Evolutionary conservation across 2,113 vertebrate species (phyloP), one percentile per base, ranked within the genome.

Genomic region (Tursiops truncatus): DNA sequence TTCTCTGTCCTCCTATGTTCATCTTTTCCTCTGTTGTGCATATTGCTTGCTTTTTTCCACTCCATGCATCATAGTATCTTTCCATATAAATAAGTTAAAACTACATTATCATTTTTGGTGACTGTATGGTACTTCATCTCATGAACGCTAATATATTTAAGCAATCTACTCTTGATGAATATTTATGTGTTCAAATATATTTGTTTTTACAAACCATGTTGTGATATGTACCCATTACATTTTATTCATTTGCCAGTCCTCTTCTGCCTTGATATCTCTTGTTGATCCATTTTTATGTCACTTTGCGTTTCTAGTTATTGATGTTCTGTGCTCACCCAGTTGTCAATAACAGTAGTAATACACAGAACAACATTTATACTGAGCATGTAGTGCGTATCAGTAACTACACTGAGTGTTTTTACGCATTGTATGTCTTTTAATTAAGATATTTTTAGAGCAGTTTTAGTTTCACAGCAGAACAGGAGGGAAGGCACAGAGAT

Each of bases 181-280:
- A 71, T 87, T 92, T 86, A 67, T 65, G 60, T 89, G 82, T 92
- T 77, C 62, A 97, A 70, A 71, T 96, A n/a, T 20, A 36, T 62
- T 60, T 86, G 36, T 18, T 82, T 76, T 82, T 70, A 44, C 44
- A 28, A 28, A 36, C 60, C 38, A 11, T 50, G 44, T 36, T 77
- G 17, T 80, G 17, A 70, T 62, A 0, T 18, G 23, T 36, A 12
- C 26, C 47, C 38, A 41, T 53, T 25, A 77, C 8, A 67, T 82
- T 53, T 53, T 83, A 67, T 71, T 96, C 26, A 28, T 41, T 53
- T 76, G 36, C 20, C 18, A 50, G 23, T 26, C 36, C 53, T 89
- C 0, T 63, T 17, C 1, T 56, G 11, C 25, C 41, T 87, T 44
- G n/a, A 25, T 50, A 33, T n/a, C 17, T 63, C 26, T 71, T 71